A percentile compares a stretch with the other conserved stretches of the same genome.
Conservation (phyloP, 2,888 invertebrate genomes). For the Plusia festucae region DNA sequence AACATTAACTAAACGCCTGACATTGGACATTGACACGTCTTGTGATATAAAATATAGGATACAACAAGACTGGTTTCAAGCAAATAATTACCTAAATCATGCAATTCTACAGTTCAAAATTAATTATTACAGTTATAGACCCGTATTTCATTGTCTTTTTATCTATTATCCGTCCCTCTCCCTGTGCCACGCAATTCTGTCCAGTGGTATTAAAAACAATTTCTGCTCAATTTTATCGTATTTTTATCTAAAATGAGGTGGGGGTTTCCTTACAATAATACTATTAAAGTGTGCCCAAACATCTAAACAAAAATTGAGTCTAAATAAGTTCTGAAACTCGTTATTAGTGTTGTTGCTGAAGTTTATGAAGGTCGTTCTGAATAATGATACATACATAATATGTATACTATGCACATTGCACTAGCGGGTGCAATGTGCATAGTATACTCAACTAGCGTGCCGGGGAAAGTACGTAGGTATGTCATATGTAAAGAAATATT, state of each 20-base stretch:
- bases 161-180: too few species aligned
- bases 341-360: background rate
- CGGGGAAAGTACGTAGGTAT: slow-evolving; percentile 6
- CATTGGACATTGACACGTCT: background rate
- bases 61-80: too few species aligned
- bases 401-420: background rate
- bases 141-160: too few species aligned
- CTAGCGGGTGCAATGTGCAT: too few species aligned
- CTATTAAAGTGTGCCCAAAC: background rate
- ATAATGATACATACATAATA: slow-evolving; percentile 1
- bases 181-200: too few species aligned
- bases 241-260: background rate
- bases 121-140: too few species aligned
- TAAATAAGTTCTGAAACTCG: background rate
- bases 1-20: background rate
- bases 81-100: too few species aligned
- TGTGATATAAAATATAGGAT: background rate
- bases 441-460: background rate
- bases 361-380: background rate
- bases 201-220: too few species aligned
- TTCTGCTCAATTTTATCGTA: background rate
- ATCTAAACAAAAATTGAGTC: too few species aligned
- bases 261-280: background rate
- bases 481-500: background rate
- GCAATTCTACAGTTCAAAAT: too few species aligned